phyloP scores from a whole-genome alignment of 2,888 invertebrate species.

The Dryomyza anilis region DNA sequence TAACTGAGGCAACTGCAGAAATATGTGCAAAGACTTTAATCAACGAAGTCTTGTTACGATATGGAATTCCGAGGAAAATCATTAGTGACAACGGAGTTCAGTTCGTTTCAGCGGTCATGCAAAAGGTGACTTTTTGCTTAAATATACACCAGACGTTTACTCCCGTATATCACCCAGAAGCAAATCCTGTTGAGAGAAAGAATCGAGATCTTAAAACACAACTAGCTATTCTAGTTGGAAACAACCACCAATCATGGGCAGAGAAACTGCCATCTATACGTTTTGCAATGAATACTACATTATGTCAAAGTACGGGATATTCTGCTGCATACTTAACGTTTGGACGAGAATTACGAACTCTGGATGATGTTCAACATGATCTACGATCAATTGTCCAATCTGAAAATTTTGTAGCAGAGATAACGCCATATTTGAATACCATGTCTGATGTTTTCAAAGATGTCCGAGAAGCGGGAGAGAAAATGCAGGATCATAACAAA shows the following conservation, averaged over 20 bases:
- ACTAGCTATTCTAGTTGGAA: conserved; percentile 29
- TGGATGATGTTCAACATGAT: conserved; percentile 45
- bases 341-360: conserved; percentile 50
- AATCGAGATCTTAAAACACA: conserved; percentile 2
- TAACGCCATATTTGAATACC: conserved; percentile 28
- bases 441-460: conserved; percentile 9
- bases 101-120: background rate
- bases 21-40: background rate
- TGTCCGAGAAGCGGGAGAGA: conserved; percentile 34
- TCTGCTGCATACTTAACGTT: conserved; percentile 52
- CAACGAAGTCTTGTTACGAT: background rate
- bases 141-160: background rate
- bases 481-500: conserved; percentile 36
- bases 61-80: background rate
- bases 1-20: background rate
- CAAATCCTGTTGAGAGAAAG: background rate
- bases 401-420: conserved; percentile 39
- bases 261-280: conserved; percentile 39
- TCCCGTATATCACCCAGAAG: background rate
- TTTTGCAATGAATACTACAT: conserved; percentile 51
- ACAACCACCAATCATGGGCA: conserved; percentile 17
- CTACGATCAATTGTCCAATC: conserved; percentile 38
- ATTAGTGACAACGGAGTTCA: background rate
- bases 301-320: conserved; percentile 44
- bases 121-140: background rate